Percentiles rank a stretch among this genome's conserved stretches.
Conservation (phyloP, 2,888 invertebrate species). For the Idaea aversata region DNA sequence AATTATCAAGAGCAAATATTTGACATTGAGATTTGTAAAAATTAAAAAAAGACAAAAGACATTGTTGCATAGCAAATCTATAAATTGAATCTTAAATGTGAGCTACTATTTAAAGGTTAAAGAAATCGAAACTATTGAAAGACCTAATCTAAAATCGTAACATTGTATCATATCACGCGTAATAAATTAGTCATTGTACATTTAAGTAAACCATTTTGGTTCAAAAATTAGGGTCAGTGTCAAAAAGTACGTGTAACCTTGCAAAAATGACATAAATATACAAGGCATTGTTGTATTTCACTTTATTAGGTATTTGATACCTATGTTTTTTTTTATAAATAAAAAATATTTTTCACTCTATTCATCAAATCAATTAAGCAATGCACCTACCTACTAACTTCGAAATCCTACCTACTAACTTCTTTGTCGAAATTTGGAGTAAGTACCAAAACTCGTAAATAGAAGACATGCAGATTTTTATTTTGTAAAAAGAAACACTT, state of each 20-base stretch:
- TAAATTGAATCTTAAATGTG: neutral
- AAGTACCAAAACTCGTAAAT: too few relatives aligned
- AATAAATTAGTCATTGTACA: neutral
- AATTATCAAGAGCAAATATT: neutral
- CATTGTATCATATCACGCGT: neutral
- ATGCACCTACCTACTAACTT: too few relatives aligned
- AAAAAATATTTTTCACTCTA: too few relatives aligned
- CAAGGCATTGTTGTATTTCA: neutral
- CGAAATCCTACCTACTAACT: too few relatives aligned
- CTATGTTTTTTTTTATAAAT: neutral
- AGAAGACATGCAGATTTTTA: too few relatives aligned
- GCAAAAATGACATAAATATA: neutral
- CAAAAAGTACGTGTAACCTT: conserved; percentile 4
- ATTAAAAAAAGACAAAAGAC: neutral
- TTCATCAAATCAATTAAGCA: too few relatives aligned
- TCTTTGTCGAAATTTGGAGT: too few relatives aligned
- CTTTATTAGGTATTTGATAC: neutral
- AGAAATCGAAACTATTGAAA: neutral
- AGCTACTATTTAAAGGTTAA: neutral
- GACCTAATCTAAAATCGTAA: neutral
- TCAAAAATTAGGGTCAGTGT: neutral
- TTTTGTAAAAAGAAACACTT: too few relatives aligned
- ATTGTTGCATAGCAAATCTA: neutral
- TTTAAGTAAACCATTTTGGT: neutral
- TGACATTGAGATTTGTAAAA: neutral